Evolutionary conservation across 2,888 invertebrate species (phyloP), one percentile per base, ranked within the genome.

Genomic region (Plusia festucae): DNA sequence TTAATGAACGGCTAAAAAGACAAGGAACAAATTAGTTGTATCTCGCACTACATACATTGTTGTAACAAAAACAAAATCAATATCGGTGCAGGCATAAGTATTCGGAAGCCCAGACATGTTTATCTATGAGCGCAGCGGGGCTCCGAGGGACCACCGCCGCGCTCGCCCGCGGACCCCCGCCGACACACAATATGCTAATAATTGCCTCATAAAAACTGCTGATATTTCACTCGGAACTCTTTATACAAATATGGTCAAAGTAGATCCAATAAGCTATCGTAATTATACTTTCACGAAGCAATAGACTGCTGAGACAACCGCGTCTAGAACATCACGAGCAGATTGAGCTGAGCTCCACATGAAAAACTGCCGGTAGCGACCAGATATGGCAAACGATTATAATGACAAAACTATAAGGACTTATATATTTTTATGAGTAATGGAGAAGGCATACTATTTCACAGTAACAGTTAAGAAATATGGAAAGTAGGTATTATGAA

Each of bases 151-250:
- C 68, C 73, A 73, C 68, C 72, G 66, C 71, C 66, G 65, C 57
- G 78, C 61, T 71, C 65, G 81, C 72, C 75, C 63, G 81, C 80
- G 77, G 85, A 63, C 82, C 81, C 84, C 81, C 79, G 79, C 76
- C 66, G 82, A 18, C 68, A 79, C 68, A 75, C 84, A 85, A 85
- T 90, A 90, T 90, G 90, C 88, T 91, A 89, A 90, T 89, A 87
- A 89, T 88, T 86, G 81, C 82, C 77, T 74, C 70, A 69, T 78
- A 80, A 82, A 82, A 79, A 85, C 76, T 70, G 72, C 68, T 75
- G 84, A 82, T 81, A 84, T 84, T 82, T 85, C 81, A 84, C 84
- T 82, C 68, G 70, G 69, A 73, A 72, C 69, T 61, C 61, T 60
- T 76, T 67, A 74, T 71, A 74, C 81, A 69, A 76, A 85, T 77